Evolutionary conservation across 2,113 vertebrate species (phyloP).

Genomic region (Marcusenius ussheri): DNA sequence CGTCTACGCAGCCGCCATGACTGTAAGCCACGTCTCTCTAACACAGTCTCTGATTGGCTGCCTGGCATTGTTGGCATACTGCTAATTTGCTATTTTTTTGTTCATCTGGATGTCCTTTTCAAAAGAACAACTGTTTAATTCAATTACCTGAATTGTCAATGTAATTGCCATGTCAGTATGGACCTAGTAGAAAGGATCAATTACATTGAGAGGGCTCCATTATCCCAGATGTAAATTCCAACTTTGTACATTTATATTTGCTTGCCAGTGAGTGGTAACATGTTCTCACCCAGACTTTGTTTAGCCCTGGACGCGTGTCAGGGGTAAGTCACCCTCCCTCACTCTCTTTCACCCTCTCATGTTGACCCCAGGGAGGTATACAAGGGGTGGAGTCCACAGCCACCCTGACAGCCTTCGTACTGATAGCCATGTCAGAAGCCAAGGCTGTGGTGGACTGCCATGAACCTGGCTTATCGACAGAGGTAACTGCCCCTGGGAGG

Average conservation of each 20-base stretch:
- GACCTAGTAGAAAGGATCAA: background rate
- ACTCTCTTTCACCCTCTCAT: background rate
- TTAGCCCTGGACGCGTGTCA: background rate
- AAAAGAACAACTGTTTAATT: background rate
- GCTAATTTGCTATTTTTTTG: background rate
- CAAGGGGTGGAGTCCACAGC: constrained; percentile 45
- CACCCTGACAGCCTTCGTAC: constrained; percentile 76
- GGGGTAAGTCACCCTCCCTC: background rate
- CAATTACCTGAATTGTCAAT: no score
- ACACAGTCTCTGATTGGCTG: background rate
- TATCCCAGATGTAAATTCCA: background rate
- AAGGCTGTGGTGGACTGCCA: constrained; percentile 37
- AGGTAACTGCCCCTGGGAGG: constrained; percentile 15
- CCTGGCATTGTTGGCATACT: background rate
- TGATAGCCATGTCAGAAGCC: constrained; percentile 69
- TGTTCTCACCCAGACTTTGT: background rate
- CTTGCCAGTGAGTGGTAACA: background rate
- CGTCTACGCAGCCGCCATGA: constrained; percentile 57
- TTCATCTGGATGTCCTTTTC: background rate
- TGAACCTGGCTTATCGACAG: constrained; percentile 48
- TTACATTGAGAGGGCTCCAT: background rate
- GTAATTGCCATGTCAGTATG: background rate
- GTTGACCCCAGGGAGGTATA: constrained; percentile 66
- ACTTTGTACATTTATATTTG: background rate
- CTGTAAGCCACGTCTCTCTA: constrained; percentile 40